A percentile compares a stretch with the other conserved stretches of the same genome.
These are phyloP conservation scores for Podarcis raffonei DNA, from an alignment of 2,113 vertebrate genomes.

Conservation along the genomic window DNA sequence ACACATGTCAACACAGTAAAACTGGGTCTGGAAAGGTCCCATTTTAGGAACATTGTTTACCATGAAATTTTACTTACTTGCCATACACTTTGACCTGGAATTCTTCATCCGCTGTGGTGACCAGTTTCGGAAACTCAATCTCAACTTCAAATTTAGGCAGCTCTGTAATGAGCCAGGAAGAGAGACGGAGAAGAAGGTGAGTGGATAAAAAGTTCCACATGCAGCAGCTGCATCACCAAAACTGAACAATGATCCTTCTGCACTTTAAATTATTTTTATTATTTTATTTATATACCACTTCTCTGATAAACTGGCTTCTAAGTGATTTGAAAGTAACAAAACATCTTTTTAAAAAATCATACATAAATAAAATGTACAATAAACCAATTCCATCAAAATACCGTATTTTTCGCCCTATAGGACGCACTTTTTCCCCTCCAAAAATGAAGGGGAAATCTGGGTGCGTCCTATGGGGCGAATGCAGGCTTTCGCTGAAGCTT, in stretches of 20 bases:
- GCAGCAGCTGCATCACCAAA: neutral
- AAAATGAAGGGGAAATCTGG: no score
- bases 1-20: neutral
- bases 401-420: no score
- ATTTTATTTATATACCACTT: no score
- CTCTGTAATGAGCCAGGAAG: slow-evolving; percentile 28
- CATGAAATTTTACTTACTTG: slow-evolving; percentile 48
- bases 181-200: neutral
- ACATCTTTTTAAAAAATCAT: no score
- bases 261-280: no score
- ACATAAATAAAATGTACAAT: no score
- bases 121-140: slow-evolving; percentile 31
- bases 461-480: no score
- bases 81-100: slow-evolving; percentile 47
- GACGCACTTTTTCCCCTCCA: no score
- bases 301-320: no score
- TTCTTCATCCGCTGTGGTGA: slow-evolving; percentile 23
- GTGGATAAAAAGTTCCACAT: neutral
- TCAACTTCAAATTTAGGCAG: slow-evolving; percentile 41
- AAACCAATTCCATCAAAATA: no score
- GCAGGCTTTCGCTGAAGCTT: no score
- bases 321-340: no score
- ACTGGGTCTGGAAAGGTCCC: neutral
- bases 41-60: neutral
- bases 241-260: neutral